These are phyloP conservation scores for Myrmecobius fasciatus DNA, from an alignment of 2,113 vertebrate species.

Conservation along the genomic window DNA sequence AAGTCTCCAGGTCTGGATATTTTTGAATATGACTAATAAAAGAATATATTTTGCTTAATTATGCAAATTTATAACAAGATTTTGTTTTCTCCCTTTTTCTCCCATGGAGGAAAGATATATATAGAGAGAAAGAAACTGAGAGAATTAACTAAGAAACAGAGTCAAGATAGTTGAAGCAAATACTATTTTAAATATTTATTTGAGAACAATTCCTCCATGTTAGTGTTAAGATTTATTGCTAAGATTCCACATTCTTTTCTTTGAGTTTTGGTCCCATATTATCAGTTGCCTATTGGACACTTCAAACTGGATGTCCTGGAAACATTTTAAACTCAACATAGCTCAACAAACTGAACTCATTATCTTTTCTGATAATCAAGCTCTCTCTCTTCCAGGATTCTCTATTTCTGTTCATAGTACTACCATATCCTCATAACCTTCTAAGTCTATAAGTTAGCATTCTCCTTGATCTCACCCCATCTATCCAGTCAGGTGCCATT, in stretches of 20 bases:
- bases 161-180: background rate
- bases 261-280: background rate
- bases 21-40: background rate
- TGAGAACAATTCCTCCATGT: background rate
- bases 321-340: background rate
- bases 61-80: background rate
- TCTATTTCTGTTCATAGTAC: background rate
- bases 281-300: background rate
- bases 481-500: background rate
- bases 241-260: slow-evolving; percentile 29
- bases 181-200: background rate
- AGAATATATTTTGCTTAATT: background rate
- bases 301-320: background rate
- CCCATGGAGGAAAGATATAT: background rate
- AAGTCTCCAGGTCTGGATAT: no score
- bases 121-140: background rate
- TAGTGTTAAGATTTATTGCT: slow-evolving; percentile 42
- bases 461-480: background rate
- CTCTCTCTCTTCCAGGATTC: background rate
- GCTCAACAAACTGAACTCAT: background rate
- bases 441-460: background rate
- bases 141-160: background rate
- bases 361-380: background rate
- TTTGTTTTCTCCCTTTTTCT: background rate
- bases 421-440: background rate